Conservation (phyloP, 2,797 vertebrate species). For the Catharus ustulatus region DNA sequence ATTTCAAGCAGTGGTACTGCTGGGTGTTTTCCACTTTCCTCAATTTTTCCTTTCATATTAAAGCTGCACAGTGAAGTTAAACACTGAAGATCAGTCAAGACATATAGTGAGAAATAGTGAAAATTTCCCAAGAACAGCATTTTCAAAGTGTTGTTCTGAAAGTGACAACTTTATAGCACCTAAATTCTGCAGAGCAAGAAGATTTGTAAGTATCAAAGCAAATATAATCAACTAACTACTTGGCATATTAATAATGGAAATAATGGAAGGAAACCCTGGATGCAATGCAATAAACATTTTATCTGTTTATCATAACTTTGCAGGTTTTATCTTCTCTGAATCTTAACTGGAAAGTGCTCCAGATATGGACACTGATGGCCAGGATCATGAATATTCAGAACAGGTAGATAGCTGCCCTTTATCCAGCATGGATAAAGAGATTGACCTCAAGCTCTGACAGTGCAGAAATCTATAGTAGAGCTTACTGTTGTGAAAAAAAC, state of each 20-base stretch:
- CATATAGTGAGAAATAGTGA: background rate
- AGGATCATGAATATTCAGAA: background rate
- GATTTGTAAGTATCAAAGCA: background rate
- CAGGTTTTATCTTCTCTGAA: background rate
- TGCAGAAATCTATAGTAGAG: background rate
- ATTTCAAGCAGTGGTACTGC: background rate
- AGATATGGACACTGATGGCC: background rate
- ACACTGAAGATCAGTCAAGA: slow-evolving; percentile 9
- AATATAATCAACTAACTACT: background rate
- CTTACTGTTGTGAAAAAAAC: background rate
- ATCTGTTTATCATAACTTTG: background rate
- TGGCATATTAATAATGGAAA: slow-evolving; percentile 10
- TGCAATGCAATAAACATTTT: background rate
- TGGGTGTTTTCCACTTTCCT: background rate
- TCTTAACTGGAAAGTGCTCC: background rate
- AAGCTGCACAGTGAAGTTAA: background rate
- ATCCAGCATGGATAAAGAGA: background rate
- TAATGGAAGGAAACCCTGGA: background rate
- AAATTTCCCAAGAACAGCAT: slow-evolving; percentile 3
- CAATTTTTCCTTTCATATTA: background rate
- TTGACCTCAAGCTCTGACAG: background rate
- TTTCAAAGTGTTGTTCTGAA: background rate
- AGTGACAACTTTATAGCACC: background rate
- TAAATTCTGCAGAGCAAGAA: slow-evolving; percentile 4
- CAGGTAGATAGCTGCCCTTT: background rate